phyloP scores from a whole-genome alignment of 2,888 invertebrate species.

The Lapara coniferarum region DNA sequence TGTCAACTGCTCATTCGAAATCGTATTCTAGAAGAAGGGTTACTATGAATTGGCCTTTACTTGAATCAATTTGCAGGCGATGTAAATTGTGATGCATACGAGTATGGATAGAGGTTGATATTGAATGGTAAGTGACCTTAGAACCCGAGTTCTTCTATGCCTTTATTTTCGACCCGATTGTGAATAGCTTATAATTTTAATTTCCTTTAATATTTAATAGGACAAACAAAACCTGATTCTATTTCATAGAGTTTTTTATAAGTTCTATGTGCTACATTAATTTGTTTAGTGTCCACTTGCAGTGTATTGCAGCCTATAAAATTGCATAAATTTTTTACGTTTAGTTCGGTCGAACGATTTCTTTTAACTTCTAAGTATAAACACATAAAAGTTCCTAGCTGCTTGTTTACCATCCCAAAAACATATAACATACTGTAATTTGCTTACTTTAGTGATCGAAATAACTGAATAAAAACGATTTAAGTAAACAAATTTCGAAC shows the following conservation, averaged over 20 bases:
- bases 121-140: slow-evolving; percentile 24
- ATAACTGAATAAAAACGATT: too few relatives aligned
- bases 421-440: too few relatives aligned
- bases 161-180: slow-evolving; percentile 40
- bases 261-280: slow-evolving; percentile 39
- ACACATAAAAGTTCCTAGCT: not conserved
- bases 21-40: slow-evolving; percentile 54
- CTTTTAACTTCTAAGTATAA: not conserved
- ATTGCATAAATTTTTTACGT: not conserved
- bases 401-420: too few relatives aligned
- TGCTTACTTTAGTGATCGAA: too few relatives aligned
- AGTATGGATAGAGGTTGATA: slow-evolving; percentile 27
- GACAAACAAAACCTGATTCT: slow-evolving; percentile 57
- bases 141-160: not conserved
- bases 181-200: slow-evolving; percentile 59
- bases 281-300: not conserved
- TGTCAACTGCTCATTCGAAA: slow-evolving; percentile 55
- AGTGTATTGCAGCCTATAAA: not conserved
- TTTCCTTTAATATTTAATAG: slow-evolving; percentile 48
- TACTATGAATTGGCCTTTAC: slow-evolving; percentile 47
- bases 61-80: slow-evolving; percentile 16
- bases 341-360: too few relatives aligned
- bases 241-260: slow-evolving; percentile 46
- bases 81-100: not conserved
- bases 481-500: too few relatives aligned